A percentile compares a stretch with the other conserved stretches of the same genome.
These are phyloP conservation scores for Anableps anableps DNA, from an alignment of 2,797 vertebrate species.

Conservation along the genomic window DNA sequence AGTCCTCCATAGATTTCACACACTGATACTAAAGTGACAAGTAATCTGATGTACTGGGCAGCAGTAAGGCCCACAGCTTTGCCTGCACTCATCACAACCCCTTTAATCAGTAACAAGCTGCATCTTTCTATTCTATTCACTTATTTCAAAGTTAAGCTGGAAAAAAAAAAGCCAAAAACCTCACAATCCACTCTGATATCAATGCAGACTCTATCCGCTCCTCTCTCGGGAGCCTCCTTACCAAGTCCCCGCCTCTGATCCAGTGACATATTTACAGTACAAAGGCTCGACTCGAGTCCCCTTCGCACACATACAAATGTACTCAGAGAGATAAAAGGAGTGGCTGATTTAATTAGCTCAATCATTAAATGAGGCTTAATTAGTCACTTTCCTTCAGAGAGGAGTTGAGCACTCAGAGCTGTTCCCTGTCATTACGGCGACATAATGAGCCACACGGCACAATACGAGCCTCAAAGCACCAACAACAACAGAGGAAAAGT, in stretches of 20 bases:
- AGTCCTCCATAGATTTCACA: background rate
- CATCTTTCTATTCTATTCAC: background rate
- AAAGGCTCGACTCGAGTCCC: constrained; percentile 69
- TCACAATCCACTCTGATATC: constrained; percentile 20
- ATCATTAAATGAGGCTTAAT: constrained; percentile 82
- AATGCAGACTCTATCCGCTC: constrained; percentile 30
- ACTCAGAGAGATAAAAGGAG: constrained; percentile 61
- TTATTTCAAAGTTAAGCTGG: constrained; percentile 9
- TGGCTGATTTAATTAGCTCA: constrained; percentile 81
- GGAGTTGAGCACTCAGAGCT: constrained; percentile 70
- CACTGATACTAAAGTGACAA: background rate
- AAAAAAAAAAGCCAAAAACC: constrained; percentile 12
- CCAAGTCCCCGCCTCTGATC: constrained; percentile 33
- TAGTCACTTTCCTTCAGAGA: constrained; percentile 79
- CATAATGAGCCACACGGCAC: constrained; percentile 77
- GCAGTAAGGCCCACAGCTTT: background rate
- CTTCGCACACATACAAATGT: constrained; percentile 61
- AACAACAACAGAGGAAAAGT: constrained; percentile 64
- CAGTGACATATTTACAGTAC: constrained; percentile 76
- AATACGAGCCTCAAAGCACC: constrained; percentile 40
- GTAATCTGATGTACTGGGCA: background rate
- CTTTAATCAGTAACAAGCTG: background rate
- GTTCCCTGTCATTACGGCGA: constrained; percentile 77
- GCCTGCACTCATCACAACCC: background rate
- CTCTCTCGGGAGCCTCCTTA: constrained; percentile 36